phyloP scores from a whole-genome alignment of 1,140 invertebrate species.

The Trichogramma pretiosum region DNA sequence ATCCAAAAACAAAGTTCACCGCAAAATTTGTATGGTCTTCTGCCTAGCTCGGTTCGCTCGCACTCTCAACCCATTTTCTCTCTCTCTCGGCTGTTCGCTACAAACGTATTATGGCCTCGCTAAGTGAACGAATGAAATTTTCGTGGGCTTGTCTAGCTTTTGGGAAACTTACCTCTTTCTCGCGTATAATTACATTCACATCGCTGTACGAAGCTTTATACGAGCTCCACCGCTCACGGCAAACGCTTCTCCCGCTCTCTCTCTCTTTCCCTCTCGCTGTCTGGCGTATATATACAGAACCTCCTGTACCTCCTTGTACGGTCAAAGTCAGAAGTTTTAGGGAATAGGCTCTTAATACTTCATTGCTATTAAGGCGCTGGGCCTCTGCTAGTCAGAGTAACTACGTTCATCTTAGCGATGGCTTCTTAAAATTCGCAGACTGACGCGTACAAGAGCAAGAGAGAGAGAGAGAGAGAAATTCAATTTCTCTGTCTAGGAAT shows the following conservation, averaged over 20 bases:
- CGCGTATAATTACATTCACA: conserved; percentile 17
- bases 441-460: too few species aligned
- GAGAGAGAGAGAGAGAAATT: not conserved
- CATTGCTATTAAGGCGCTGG: not conserved
- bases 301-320: not conserved
- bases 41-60: not conserved
- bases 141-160: conserved; percentile 11
- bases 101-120: too few species aligned
- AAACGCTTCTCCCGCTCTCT: not conserved
- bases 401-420: conserved; percentile 4
- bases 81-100: too few species aligned
- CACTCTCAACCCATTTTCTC: too few species aligned
- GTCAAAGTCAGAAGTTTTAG: conserved; percentile 12
- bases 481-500: conserved; percentile 1
- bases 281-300: not conserved
- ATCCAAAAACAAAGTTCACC: conserved; percentile 16
- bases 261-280: not conserved
- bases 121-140: conserved; percentile 19
- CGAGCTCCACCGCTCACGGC: too few species aligned
- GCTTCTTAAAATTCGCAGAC: conserved; percentile 6
- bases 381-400: too few species aligned
- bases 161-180: conserved; percentile 13
- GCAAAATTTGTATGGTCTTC: conserved; percentile 11
- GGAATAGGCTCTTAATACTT: conserved; percentile 15
- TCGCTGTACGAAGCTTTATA: conserved; percentile 3